Evolutionary conservation across 2,113 vertebrate species (phyloP).

Genomic region (Corythornis cristatus): DNA sequence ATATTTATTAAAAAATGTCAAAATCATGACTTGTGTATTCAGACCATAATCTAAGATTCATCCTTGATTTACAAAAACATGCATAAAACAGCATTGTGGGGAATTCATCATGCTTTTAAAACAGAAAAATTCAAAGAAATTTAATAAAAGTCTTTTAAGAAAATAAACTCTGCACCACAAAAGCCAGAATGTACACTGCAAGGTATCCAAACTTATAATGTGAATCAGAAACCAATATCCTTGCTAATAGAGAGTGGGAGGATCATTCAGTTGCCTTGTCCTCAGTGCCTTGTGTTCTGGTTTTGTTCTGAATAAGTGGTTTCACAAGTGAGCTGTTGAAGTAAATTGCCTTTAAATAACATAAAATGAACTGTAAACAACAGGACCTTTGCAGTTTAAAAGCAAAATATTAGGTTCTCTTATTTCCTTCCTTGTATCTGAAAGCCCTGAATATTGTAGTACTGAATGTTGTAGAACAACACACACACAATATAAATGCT

Average conservation of each 20-base stretch:
- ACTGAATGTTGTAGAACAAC: background rate
- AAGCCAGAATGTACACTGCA: background rate
- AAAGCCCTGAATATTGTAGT: background rate
- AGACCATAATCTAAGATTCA: background rate
- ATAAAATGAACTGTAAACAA: background rate
- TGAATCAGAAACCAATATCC: background rate
- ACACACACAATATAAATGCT: background rate
- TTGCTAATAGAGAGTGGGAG: background rate
- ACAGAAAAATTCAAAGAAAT: background rate
- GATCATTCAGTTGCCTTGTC: background rate
- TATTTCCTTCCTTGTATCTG: background rate
- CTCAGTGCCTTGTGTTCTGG: background rate
- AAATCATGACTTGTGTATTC: background rate
- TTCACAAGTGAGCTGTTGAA: slow-evolving; percentile 7
- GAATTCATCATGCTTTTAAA: background rate
- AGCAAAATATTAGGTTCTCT: background rate
- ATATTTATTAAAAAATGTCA: background rate
- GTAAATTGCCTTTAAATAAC: background rate
- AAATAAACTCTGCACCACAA: background rate
- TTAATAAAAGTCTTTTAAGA: background rate
- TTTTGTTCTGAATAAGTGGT: background rate
- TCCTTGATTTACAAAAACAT: background rate
- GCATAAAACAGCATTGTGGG: background rate
- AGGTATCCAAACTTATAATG: background rate
- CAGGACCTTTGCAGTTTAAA: background rate